These are phyloP conservation scores for Leptopilina syphax DNA, from an alignment of 2,888 invertebrate genomes.

Conservation along the genomic window DNA sequence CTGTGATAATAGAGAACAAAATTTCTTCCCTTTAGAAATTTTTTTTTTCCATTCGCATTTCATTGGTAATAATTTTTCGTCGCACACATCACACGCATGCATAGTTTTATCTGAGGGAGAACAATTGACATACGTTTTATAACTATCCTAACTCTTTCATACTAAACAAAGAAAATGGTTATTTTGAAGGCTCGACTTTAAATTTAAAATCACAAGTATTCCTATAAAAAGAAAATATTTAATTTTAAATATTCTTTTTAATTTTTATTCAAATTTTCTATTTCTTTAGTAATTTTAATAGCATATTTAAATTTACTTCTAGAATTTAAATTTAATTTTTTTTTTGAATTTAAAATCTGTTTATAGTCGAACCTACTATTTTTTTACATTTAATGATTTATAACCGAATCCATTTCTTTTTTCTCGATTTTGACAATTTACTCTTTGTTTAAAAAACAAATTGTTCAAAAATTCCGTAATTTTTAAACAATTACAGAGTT, in stretches of 20 bases:
- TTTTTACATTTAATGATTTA: constrained; percentile 41
- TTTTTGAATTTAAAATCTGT: not conserved
- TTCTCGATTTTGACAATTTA: constrained; percentile 11
- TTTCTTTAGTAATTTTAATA: not conserved
- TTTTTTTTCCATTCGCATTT: not conserved
- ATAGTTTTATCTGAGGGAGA: constrained; percentile 69
- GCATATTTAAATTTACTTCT: not conserved
- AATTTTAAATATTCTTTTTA: not conserved
- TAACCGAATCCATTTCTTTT: constrained; percentile 4
- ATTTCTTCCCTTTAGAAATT: constrained; percentile 23
- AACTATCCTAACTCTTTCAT: constrained; percentile 69
- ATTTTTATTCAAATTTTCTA: not conserved
- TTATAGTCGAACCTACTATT: constrained; percentile 41
- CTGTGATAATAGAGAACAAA: not conserved
- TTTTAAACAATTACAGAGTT: no score
- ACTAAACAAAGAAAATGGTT: constrained; percentile 1
- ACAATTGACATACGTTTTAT: constrained; percentile 75
- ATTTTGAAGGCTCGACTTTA: constrained; percentile 39
- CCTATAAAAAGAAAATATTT: constrained; percentile 19
- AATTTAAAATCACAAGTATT: constrained; percentile 37
- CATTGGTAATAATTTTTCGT: constrained; percentile 37
- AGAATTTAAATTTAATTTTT: not conserved
- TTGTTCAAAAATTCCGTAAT: no score
- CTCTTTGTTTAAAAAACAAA: no score
- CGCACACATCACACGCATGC: constrained; percentile 60